Percentiles rank a stretch among this genome's conserved stretches.
Conservation (phyloP, 2,113 vertebrate species). For the Vombatus ursinus region DNA sequence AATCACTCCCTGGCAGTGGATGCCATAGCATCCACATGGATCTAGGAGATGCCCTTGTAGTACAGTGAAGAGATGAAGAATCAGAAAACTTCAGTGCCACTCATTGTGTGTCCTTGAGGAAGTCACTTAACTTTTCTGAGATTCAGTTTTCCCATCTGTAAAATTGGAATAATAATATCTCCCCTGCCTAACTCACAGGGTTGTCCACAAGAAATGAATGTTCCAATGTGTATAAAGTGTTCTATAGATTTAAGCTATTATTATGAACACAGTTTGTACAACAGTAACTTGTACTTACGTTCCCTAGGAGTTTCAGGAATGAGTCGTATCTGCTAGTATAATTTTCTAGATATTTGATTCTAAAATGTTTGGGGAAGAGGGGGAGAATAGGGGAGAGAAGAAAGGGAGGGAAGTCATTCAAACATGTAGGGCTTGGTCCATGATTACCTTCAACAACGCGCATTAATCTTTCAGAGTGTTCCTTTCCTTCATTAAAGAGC, state of each 20-base stretch:
- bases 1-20: neutral
- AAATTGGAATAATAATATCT: neutral
- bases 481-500: neutral
- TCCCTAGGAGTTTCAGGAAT: neutral
- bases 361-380: neutral
- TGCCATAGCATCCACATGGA: neutral
- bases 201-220: neutral
- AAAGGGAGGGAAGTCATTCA: neutral
- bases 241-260: neutral
- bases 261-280: neutral
- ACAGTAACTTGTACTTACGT: neutral
- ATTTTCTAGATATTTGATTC: neutral
- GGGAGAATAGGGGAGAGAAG: neutral
- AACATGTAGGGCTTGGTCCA: neutral
- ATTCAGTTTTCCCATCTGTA: neutral
- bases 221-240: neutral
- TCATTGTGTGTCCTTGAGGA: neutral
- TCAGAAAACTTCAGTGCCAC: neutral
- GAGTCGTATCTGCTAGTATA: neutral
- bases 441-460: neutral
- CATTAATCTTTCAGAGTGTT: neutral
- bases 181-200: neutral
- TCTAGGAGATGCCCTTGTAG: neutral
- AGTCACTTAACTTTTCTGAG: neutral
- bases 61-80: neutral